Evolutionary conservation across 2,113 vertebrate genomes (phyloP).

Genomic region (Colistium nudipinnis): DNA sequence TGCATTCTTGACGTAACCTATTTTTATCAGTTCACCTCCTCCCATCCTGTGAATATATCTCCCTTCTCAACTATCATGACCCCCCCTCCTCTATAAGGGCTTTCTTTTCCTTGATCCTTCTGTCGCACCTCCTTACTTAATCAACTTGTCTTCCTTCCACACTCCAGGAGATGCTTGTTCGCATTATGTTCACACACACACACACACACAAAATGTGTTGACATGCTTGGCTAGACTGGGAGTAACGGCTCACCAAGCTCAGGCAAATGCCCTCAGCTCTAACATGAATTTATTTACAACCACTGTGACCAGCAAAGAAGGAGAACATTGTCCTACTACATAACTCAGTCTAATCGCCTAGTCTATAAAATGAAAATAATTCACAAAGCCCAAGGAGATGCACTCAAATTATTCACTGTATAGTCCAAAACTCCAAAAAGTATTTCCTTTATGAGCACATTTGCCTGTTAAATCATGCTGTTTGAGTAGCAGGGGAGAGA

Average conservation of each 20-base stretch:
- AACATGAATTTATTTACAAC: conserved; percentile 57
- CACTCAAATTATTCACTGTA: not conserved
- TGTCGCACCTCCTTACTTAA: conserved; percentile 15
- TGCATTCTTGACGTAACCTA: conserved; percentile 18
- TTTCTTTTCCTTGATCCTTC: not conserved
- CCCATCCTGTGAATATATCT: conserved; percentile 16
- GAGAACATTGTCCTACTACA: conserved; percentile 11
- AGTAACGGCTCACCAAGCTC: conserved; percentile 60
- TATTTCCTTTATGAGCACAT: too few relatives aligned
- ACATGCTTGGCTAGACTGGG: conserved; percentile 29
- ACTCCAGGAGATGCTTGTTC: conserved; percentile 21
- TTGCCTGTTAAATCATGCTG: too few relatives aligned
- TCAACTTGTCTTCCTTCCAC: conserved; percentile 6
- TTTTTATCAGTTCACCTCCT: conserved; percentile 32
- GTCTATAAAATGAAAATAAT: not conserved
- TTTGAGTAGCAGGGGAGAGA: too few relatives aligned
- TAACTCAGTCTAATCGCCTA: not conserved
- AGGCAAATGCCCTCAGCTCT: conserved; percentile 36
- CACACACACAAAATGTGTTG: conserved; percentile 23
- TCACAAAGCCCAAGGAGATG: too few relatives aligned
- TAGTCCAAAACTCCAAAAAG: too few relatives aligned
- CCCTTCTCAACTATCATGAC: conserved; percentile 13
- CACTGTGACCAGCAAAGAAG: conserved; percentile 38
- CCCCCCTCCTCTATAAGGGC: conserved; percentile 5
- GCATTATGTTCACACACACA: conserved; percentile 13